Base-by-base conservation (phyloP, 2,113 vertebrate genomes). In the Rhabdomys dilectus region DNA sequence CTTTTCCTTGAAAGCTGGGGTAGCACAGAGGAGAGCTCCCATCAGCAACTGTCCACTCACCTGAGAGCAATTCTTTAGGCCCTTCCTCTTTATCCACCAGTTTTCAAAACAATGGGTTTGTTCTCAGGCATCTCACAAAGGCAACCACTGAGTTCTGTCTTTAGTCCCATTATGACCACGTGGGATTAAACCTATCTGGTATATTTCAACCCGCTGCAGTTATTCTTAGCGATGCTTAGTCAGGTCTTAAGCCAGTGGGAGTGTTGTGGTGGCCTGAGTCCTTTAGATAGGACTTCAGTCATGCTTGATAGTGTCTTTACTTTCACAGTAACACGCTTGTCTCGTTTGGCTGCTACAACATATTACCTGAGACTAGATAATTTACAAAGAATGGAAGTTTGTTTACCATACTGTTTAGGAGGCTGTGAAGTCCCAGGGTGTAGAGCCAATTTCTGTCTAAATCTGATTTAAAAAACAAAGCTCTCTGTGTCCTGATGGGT, bases 91-190 rank as follows among this genome's bases (percentile, higher is more conserved):
- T 72, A 53, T 34, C 77, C 66, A 48, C 42, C 45, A 31, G 2
- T 94, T 96, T 93, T 92, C 70, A 91, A 70, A 91, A 70, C 24
- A 89, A 9, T 42, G 62, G 53, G 31, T 81, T 95, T 75, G 5
- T 72, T 87, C 78, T 64, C 48, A 68, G 64, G 75, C 31, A 17
- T 81, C 39, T 42, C 26, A 1, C 48, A 4, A 15, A 72, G 56
- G 36, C 45, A 66, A 29, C 60, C 42, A 0, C 19, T 64, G 76
- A 66, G 4, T 39, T 58, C 88, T 72, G 36, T 66, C 66, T 87
- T 73, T 51, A 10, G 22, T 56, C 12, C 16, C 56, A 11, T 29
- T 10, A 11, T 56, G 56, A 88, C 29, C 42, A 81, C 39, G 13
- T 26, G 7, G 24, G 4, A 51, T 70, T 60, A 73, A 58, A 76